Base-by-base conservation (phyloP, 2,888 invertebrate species). In the Rotaria socialis region DNA sequence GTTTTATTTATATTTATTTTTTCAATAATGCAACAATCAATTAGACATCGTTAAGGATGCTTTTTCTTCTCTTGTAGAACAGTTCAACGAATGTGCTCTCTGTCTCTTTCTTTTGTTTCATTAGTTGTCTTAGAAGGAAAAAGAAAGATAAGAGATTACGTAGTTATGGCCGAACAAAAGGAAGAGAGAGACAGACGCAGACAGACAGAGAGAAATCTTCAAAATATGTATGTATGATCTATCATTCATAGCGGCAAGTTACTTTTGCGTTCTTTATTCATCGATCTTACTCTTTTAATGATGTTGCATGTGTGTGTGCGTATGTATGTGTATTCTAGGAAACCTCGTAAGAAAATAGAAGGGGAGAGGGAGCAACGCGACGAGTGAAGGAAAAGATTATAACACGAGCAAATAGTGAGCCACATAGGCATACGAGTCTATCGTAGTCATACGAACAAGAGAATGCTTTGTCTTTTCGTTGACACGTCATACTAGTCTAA, bases 341-440 rank as follows among this genome's bases (percentile, higher is more conserved):
- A 67, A 67, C 67, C 67, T 67, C 27, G 67, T 67, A 67, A 67
- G 67, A 67, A 67, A 67, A 67, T 67, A 35, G 16, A 67, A 67
- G 5, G 27, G 24, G 27, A 10, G 67, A 27, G 67, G 35, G 67
- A 67, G 24, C 67, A 67, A 67, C 27, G 35, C 35, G 11, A 35
- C 27, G 67, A 67, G 67, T 67, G 67, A 67, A 67, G 67, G 67
- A 35, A 67, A 67, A 67, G 67, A 67, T 67, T 67, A 67, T 67
- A 35, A 67, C 35, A 67, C 67, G 67, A 27, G 35, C 67, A 67
- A 67, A 67, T 14, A 67, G 2, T 5, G 27, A 67, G 67, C 10
- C 27, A 67, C 35, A 67, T 35, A 67, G 67, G 67, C 16, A 67
- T 67, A 67, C 67, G 35, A 67, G 14, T n/a, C 67, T 67, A 67